These are phyloP conservation scores for Emys orbicularis DNA, from an alignment of 2,797 vertebrate genomes.

Conservation along the genomic window DNA sequence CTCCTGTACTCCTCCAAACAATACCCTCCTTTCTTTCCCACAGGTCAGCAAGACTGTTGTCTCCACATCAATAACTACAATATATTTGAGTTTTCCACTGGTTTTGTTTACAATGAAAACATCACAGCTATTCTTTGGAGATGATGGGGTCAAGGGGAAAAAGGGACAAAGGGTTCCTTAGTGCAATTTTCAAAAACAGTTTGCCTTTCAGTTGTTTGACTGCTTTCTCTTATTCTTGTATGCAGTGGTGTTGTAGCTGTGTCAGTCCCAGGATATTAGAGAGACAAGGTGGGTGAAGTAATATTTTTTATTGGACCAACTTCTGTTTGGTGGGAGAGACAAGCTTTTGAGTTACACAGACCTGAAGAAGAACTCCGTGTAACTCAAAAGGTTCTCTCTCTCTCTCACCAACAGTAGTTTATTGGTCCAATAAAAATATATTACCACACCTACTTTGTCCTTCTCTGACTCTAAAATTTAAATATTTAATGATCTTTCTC, in stretches of 20 bases:
- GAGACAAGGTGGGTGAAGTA: not conserved
- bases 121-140: not conserved
- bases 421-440: not conserved
- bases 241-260: not conserved
- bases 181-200: not conserved
- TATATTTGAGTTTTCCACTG: not conserved
- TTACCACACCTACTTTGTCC: not conserved
- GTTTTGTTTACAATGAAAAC: fast-evolving
- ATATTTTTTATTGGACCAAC: not conserved
- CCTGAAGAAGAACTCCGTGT: not conserved
- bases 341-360: not conserved
- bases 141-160: not conserved
- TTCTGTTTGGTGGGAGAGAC: not conserved
- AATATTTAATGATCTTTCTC: not conserved
- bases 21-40: not conserved
- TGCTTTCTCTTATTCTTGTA: not conserved
- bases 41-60: not conserved
- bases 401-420: not conserved
- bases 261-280: not conserved
- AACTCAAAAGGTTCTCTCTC: not conserved
- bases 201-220: not conserved
- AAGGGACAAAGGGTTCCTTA: not conserved
- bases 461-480: not conserved
- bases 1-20: not conserved
- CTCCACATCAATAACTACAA: not conserved